A percentile compares a stretch with the other conserved stretches of the same genome.
phyloP scores from a whole-genome alignment of 1,140 invertebrate genomes.

The Protaetia brevitarsis region DNA sequence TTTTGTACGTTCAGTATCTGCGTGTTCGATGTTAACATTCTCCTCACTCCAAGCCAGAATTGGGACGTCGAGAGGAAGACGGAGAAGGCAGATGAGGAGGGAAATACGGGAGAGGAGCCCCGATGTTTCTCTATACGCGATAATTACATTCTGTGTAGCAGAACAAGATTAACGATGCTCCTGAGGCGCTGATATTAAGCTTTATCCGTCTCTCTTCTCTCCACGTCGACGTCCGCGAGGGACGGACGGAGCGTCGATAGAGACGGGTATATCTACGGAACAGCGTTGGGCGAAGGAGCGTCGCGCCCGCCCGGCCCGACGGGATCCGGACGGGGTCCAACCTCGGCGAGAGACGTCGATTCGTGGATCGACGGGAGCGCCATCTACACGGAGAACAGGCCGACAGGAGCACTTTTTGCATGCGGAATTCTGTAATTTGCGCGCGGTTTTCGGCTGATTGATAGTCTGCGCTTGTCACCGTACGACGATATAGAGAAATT shows the following conservation, averaged over 20 bases:
- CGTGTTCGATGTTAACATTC: too few species aligned
- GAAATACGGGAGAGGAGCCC: conserved; percentile 5
- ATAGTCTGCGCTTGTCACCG: conserved; percentile 46
- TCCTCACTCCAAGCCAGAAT: too few species aligned
- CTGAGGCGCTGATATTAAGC: conserved; percentile 46
- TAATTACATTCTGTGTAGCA: conserved; percentile 48
- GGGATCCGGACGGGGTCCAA: too few species aligned
- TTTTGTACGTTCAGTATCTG: too few species aligned
- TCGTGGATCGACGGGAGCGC: conserved; percentile 28
- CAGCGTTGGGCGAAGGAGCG: neutral
- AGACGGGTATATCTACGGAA: neutral
- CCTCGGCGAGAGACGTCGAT: conserved; percentile 26
- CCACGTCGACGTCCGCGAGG: neutral
- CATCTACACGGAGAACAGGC: conserved; percentile 31
- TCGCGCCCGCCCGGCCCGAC: neutral
- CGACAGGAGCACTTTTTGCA: conserved; percentile 37
- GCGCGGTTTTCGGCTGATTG: conserved; percentile 45
- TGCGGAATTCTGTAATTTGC: conserved; percentile 40
- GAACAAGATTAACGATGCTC: conserved; percentile 47
- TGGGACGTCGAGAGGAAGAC: too few species aligned
- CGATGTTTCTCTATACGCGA: conserved; percentile 34
- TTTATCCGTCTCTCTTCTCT: conserved; percentile 29
- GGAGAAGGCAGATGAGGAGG: too few species aligned
- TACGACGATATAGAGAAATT: conserved; percentile 46
- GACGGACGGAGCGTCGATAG: neutral